phyloP scores from a whole-genome alignment of 1,140 invertebrate species.

The Rhagoletis pomonella region DNA sequence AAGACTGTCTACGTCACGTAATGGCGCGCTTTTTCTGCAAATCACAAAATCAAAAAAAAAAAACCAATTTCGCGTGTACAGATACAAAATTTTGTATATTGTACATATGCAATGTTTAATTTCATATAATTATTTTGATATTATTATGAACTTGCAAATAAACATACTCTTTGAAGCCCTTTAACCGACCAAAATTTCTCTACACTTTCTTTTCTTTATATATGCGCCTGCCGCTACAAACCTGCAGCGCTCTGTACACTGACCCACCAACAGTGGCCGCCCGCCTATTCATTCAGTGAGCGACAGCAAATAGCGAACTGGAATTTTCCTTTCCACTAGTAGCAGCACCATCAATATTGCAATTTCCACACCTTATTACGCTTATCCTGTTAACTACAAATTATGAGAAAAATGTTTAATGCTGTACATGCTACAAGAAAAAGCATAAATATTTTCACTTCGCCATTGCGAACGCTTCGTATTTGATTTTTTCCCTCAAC shows the following conservation, averaged over 20 bases:
- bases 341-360: conserved; percentile 30
- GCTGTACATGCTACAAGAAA: neutral
- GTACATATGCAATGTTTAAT: neutral
- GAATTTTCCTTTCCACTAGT: conserved; percentile 7
- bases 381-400: neutral
- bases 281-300: neutral
- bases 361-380: neutral
- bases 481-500: neutral
- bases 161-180: conserved; percentile 10
- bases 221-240: conserved; percentile 58
- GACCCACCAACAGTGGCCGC: conserved; percentile 26
- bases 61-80: conserved; percentile 16
- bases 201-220: conserved; percentile 73
- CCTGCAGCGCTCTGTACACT: conserved; percentile 60
- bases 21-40: conserved; percentile 71
- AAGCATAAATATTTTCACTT: conserved; percentile 47
- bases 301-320: neutral
- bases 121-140: neutral
- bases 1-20: conserved; percentile 68
- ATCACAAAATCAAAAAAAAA: conserved; percentile 57
- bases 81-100: neutral
- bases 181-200: conserved; percentile 69
- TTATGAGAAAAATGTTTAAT: conserved; percentile 6
- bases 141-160: neutral
- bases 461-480: conserved; percentile 34